Conservation (phyloP, 2,113 vertebrate genomes). For the Python bivittatus region DNA sequence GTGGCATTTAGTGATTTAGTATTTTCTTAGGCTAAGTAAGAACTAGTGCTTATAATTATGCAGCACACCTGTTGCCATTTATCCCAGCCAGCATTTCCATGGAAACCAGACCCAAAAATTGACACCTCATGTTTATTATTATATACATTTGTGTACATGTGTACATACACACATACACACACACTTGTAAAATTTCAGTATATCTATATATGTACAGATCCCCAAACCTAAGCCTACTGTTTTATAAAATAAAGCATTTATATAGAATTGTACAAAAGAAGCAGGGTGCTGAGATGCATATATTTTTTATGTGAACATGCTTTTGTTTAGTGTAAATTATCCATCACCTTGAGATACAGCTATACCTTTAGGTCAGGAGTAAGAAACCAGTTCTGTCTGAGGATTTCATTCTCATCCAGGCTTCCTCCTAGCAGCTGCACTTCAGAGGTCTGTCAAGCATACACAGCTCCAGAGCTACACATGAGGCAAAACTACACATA, state of each 20-base stretch:
- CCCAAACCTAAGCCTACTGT: not conserved
- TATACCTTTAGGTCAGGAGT: not conserved
- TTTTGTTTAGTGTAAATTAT: not conserved
- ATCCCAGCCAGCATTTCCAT: constrained; percentile 32
- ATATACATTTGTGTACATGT: not conserved
- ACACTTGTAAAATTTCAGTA: not conserved
- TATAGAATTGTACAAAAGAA: not conserved
- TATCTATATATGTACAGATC: not conserved
- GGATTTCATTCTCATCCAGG: not conserved
- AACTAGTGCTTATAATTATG: constrained; percentile 41
- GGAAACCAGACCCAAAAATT: constrained; percentile 14
- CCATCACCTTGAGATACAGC: not conserved
- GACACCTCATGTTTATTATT: constrained; percentile 23
- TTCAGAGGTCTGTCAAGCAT: not conserved
- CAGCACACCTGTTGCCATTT: constrained; percentile 29
- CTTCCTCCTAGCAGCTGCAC: not conserved
- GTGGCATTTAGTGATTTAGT: constrained; percentile 21
- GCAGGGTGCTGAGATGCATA: not conserved
- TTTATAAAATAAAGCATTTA: not conserved
- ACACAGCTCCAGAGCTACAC: not conserved
- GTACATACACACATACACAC: not conserved
- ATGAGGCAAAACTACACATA: not conserved
- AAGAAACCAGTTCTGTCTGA: not conserved
- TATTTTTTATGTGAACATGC: not conserved
- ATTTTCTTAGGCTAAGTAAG: constrained; percentile 39